Conservation (phyloP, 2,888 invertebrate genomes). For the Onthophagus sagittarius region DNA sequence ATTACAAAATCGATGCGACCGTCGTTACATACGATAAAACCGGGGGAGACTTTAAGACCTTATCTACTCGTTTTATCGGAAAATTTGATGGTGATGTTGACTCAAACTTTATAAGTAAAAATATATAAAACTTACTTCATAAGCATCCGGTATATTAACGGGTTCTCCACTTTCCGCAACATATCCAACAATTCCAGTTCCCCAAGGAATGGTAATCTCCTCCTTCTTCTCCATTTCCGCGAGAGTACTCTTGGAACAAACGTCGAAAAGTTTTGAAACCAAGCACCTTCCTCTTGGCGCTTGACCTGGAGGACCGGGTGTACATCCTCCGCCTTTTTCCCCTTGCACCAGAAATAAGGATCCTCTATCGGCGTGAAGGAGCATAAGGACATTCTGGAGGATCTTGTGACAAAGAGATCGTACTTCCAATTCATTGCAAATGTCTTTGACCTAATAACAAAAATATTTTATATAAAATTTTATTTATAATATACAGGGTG, state of each 20-base stretch:
- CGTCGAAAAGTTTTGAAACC: conserved; percentile 93
- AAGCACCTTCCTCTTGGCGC: conserved; percentile 61
- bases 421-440: conserved; percentile 93
- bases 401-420: conserved; percentile 94
- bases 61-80: neutral
- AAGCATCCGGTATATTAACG: conserved; percentile 94
- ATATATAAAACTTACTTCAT: conserved; percentile 62
- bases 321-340: conserved; percentile 49
- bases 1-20: conserved; percentile 8
- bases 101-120: neutral
- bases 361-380: conserved; percentile 88
- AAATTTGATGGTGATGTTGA: no score
- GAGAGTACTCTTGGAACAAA: conserved; percentile 87
- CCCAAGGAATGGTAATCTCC: conserved; percentile 92
- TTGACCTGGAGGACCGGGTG: conserved; percentile 41
- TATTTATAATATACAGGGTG: no score
- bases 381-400: conserved; percentile 87
- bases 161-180: conserved; percentile 90
- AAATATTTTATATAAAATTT: no score
- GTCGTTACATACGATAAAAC: neutral
- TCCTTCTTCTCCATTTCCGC: conserved; percentile 90
- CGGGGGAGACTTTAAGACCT: neutral
- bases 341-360: conserved; percentile 89
- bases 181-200: conserved; percentile 91
- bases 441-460: conserved; percentile 75